Conservation (phyloP, 2,113 vertebrate species). For the Halichoerus grypus region DNA sequence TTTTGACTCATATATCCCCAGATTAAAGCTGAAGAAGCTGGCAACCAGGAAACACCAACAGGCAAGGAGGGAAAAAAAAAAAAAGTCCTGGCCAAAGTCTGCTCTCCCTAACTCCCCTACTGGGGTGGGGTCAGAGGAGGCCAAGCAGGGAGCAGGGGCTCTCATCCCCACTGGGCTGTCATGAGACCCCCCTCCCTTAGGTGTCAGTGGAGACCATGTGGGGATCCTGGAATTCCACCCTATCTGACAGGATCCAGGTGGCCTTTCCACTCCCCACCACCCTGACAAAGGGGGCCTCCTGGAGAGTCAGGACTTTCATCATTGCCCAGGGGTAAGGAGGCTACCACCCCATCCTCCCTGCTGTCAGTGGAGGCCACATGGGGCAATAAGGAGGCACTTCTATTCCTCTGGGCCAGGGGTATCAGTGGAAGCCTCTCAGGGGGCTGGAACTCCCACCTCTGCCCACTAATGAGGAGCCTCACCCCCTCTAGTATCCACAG, state of each 20-base stretch:
- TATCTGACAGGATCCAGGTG: not conserved
- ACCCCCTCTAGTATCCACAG: not conserved
- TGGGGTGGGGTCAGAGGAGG: not conserved
- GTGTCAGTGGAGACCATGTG: not conserved
- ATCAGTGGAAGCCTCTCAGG: not conserved
- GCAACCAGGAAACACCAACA: not conserved
- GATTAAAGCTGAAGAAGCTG: not conserved
- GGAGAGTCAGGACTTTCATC: not conserved
- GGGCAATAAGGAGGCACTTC: not conserved
- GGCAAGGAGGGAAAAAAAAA: not conserved
- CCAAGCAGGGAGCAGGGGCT: not conserved
- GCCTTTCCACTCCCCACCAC: not conserved
- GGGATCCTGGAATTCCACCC: too few species aligned
- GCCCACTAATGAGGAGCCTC: not conserved
- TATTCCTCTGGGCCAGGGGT: not conserved
- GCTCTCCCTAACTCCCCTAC: not conserved
- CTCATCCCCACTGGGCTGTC: not conserved
- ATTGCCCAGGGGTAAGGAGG: not conserved
- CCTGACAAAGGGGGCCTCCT: not conserved
- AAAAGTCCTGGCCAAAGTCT: not conserved
- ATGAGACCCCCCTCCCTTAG: not conserved
- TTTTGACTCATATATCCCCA: not conserved
- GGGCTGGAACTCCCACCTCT: not conserved
- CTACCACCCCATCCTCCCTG: not conserved
- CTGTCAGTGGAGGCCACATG: not conserved